phyloP scores from a whole-genome alignment of 2,797 vertebrate species.

The Pantherophis alleghaniensis region DNA sequence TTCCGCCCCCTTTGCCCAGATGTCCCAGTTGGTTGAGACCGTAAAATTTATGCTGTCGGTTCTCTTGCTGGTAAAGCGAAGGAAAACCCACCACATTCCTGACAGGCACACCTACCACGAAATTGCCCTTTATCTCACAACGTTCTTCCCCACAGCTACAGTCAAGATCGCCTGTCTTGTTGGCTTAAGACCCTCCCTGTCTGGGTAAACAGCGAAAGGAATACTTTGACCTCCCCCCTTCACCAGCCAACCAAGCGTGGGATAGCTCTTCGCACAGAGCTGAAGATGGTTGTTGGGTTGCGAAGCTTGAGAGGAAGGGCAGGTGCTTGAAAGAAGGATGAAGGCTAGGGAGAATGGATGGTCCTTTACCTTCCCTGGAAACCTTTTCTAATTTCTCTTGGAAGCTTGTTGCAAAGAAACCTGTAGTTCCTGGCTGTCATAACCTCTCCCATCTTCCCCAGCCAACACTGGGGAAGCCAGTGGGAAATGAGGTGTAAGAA shows the following conservation, averaged over 20 bases:
- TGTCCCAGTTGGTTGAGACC: not conserved
- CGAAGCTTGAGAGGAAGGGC: not conserved
- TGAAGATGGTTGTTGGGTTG: not conserved
- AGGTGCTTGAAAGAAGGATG: not conserved
- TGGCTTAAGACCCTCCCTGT: not conserved
- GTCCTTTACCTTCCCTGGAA: not conserved
- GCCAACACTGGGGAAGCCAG: not conserved
- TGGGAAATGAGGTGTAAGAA: not conserved
- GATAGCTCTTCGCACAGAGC: not conserved
- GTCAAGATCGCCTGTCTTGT: not conserved
- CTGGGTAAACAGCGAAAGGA: not conserved
- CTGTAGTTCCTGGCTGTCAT: not conserved
- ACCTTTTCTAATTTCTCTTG: not conserved
- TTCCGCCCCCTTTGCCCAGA: not conserved
- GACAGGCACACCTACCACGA: not conserved
- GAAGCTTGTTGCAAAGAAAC: not conserved
- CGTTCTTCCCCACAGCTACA: not conserved
- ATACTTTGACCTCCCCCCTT: too few species aligned
- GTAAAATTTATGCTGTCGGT: not conserved
- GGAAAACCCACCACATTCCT: not conserved
- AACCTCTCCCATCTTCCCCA: not conserved
- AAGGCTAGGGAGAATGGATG: not conserved
- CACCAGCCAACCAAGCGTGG: not conserved
- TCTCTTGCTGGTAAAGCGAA: not conserved
- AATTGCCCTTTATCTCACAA: not conserved